Evolutionary conservation across 2,888 invertebrate species (phyloP), one percentile per base, ranked within the genome.

Genomic region (Callyntrura guangdongensis): DNA sequence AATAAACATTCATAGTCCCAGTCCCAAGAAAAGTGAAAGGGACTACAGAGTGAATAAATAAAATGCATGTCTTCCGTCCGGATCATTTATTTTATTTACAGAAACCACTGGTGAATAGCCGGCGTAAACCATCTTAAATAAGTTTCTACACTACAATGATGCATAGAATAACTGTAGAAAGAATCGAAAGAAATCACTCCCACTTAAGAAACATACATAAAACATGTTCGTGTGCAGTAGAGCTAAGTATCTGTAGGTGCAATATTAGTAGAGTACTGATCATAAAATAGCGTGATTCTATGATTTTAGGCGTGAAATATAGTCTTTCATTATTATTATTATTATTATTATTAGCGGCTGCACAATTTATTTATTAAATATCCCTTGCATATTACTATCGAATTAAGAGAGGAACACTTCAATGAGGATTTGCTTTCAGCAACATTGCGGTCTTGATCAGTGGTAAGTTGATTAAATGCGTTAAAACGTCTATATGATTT

Each of bases 381-480:
- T 64, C 20, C 11, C n/a, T 59, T 12, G 20, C 17, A 64, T 64
- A 64, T 64, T 17, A 17, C 17, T 64, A 64, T 17, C 11, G 11
- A n/a, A 53, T 53, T 53, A 25, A 64, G 64, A 64, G 4, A 25
- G 25, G 12, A 25, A 64, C 9, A 64, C 25, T 25, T 64, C 20
- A 14, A 27, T 27, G 64, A 64, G 25, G 61, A 36, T 36, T 27
- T 69, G 69, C 69, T 69, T 69, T 69, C 69, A 69, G 69, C 69
- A 69, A 69, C 36, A 69, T 36, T 69, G 69, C 9, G n/a, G 69
- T 69, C 36, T 69, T 69, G 27, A 69, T 69, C 36, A 69, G 69
- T n/a, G 27, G 69, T 36, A n/a, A 36, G 69, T 45, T 74, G 85
- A 85, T 85, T 59, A 72, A 85, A 85, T 56, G 56, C 85, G 36